Base-by-base conservation (phyloP, 2,797 vertebrate species). In the Hemitrygon akajei region DNA sequence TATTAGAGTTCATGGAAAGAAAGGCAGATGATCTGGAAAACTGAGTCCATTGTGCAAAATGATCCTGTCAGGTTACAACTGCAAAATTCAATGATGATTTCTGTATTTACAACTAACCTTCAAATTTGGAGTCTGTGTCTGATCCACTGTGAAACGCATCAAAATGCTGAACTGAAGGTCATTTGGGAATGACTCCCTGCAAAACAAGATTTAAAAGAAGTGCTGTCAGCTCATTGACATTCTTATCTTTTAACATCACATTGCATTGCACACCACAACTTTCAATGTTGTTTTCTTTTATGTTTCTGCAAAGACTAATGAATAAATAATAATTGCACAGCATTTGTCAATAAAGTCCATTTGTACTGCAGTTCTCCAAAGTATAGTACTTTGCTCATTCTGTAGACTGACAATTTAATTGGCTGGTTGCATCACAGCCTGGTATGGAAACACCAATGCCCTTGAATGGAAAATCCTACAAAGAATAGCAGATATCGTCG, bases 131-230 rank as follows among this genome's bases (percentile, higher is more conserved):
- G 98, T 99, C 96, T 99, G 98, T 0, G 98, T 99, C 97, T 99
- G 98, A 96, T 99, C 99, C 95, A 99, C 98, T 93, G 98, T 99
- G 96, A 99, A 99, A 96, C 98, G 97, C 98, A 99, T 99, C 94
- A 99, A 97, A 96, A 99, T 99, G 95, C 98, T 99, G 95, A 99
- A 99, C 95, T 99, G 99, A 87, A 99, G 98, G 94, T 99, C 98
- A 93, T 98, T 99, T 95, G 98, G 98, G 96, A 99, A 99, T 94
- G 98, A 99, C 95, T 99, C 98, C 94, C 99, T 99, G 96, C 93
- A 95, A 95, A 95, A 56, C 27, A 93, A 47, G 47, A 75, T 93
- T 16, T 93, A 75, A 47, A 47, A 75, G 63, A 93, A 34, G n/a
- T n/a, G 58, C 12, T 66, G 58, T 82, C 69, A 93, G 77, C 79